Conservation (phyloP, 2,797 vertebrate species). For the Sebastiscus albofasciatus region DNA sequence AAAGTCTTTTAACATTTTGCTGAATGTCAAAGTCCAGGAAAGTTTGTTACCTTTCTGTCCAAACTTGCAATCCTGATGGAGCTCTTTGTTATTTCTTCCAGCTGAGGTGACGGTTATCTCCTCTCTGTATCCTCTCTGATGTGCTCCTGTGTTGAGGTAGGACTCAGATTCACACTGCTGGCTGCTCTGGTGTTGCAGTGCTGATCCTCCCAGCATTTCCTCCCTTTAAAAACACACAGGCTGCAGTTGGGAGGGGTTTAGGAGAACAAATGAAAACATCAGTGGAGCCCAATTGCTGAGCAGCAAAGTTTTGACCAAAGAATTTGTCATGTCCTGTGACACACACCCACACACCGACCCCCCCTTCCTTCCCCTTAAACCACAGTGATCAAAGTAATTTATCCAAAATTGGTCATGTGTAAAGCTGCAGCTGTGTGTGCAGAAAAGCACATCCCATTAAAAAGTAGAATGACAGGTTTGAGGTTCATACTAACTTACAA, state of each 20-base stretch:
- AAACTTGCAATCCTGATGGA: conserved; percentile 18
- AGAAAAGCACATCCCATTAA: background rate
- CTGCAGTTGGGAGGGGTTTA: conserved; percentile 54
- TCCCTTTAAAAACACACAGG: conserved; percentile 44
- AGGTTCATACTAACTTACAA: background rate
- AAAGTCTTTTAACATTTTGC: background rate
- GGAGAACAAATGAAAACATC: background rate
- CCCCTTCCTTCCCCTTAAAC: background rate
- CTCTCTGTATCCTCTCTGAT: conserved; percentile 5
- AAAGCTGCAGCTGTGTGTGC: background rate
- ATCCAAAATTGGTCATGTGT: conserved; percentile 54
- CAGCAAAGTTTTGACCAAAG: background rate
- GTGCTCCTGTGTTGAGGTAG: background rate
- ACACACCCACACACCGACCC: background rate
- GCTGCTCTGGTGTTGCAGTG: conserved; percentile 7
- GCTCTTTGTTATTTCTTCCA: conserved; percentile 10
- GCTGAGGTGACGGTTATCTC: background rate
- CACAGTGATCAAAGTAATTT: background rate
- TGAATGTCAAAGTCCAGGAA: background rate
- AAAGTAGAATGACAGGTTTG: background rate
- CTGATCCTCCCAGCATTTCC: background rate
- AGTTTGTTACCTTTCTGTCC: conserved; percentile 52
- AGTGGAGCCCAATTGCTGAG: background rate
- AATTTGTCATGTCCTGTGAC: conserved; percentile 65
- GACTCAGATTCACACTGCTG: background rate